Evolutionary conservation across 2,113 vertebrate genomes (phyloP).

Genomic region (Pyrgilauda ruficollis): DNA sequence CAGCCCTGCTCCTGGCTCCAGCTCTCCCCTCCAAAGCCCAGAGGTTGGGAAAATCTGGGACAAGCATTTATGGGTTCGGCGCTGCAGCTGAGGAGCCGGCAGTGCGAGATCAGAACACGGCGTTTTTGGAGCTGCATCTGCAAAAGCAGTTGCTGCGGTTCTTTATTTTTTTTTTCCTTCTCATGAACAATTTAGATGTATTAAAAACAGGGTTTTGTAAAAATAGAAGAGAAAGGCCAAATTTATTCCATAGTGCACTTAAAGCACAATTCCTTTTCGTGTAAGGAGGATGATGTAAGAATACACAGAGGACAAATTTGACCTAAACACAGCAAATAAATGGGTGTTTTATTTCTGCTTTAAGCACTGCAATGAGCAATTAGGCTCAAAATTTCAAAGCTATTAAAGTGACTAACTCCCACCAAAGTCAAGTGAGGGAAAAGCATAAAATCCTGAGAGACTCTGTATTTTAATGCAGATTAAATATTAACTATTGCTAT

Average conservation of each 20-base stretch:
- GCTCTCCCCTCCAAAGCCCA: background rate
- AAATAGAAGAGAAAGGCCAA: constrained; percentile 9
- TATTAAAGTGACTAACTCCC: background rate
- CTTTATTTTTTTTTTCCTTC: background rate
- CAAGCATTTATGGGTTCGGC: background rate
- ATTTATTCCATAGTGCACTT: background rate
- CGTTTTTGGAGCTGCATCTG: background rate
- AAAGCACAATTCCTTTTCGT: background rate
- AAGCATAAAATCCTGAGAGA: background rate
- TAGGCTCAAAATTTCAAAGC: constrained; percentile 26
- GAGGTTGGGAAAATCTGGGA: constrained; percentile 23
- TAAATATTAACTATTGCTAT: constrained; percentile 10
- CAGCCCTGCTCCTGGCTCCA: constrained; percentile 7
- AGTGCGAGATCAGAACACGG: background rate
- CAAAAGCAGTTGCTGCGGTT: constrained; percentile 33
- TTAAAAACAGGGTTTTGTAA: background rate
- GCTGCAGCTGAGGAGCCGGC: constrained; percentile 14
- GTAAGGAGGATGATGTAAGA: background rate
- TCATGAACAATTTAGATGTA: background rate
- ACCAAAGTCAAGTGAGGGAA: background rate
- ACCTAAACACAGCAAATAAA: background rate
- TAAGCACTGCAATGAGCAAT: background rate
- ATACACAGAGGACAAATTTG: background rate
- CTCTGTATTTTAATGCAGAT: constrained; percentile 5
- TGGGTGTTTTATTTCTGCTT: background rate